Evolutionary conservation across 2,797 vertebrate genomes (phyloP).

Genomic region (Sparus aurata): DNA sequence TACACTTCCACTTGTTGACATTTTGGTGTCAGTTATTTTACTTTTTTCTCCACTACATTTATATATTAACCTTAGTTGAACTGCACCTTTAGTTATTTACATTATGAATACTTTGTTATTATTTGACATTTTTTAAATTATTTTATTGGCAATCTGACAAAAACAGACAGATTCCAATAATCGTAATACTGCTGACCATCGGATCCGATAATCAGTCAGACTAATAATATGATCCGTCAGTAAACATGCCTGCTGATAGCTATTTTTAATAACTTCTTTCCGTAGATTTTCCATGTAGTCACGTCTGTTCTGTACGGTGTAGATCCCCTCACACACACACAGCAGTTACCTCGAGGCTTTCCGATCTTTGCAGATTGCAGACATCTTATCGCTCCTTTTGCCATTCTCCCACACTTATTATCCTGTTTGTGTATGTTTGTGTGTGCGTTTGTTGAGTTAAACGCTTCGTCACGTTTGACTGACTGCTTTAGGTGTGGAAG

Average conservation of each 20-base stretch:
- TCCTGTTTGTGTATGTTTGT: slow-evolving; percentile 11
- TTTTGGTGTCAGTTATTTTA: no score
- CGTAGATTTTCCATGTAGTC: slow-evolving; percentile 10
- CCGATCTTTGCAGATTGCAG: slow-evolving; percentile 40
- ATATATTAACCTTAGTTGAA: no score
- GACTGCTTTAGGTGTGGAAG: slow-evolving; percentile 40
- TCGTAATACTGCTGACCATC: no score
- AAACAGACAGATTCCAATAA: no score
- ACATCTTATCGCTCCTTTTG: slow-evolving; percentile 51
- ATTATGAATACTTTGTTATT: no score
- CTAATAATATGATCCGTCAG: no score
- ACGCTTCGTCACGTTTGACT: slow-evolving; percentile 63
- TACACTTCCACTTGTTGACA: no score
- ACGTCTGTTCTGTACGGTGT: slow-evolving; percentile 8
- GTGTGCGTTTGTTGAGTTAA: slow-evolving; percentile 32
- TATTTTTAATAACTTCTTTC: not conserved
- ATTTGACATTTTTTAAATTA: no score
- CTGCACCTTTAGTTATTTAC: no score
- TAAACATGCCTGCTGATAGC: not conserved
- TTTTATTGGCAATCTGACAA: no score
- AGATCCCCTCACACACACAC: slow-evolving; percentile 2
- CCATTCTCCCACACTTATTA: slow-evolving; percentile 66
- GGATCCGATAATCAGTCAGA: no score
- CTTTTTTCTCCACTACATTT: no score
- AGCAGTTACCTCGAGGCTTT: slow-evolving; percentile 21